A percentile compares a stretch with the other conserved stretches of the same genome.
phyloP scores from a whole-genome alignment of 2,797 vertebrate genomes.

The Xenentodon cancila region DNA sequence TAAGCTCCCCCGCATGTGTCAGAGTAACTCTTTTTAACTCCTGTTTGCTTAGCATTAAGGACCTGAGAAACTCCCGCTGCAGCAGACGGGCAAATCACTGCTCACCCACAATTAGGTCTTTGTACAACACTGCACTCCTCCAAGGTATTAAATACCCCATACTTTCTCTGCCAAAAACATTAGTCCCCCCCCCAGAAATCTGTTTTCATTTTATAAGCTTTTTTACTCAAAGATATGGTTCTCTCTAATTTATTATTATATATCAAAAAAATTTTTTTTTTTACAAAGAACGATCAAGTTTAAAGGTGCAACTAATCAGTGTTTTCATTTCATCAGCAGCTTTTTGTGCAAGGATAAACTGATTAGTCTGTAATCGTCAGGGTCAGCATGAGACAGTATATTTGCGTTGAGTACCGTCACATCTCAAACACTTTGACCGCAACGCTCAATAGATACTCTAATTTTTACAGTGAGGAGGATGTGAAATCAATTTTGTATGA shows the following conservation, averaged over 20 bases:
- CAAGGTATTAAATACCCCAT: slow-evolving; percentile 67
- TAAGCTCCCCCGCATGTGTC: slow-evolving; percentile 72
- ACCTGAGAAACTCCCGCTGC: slow-evolving; percentile 65
- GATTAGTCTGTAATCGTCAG: background rate
- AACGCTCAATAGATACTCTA: too few species aligned
- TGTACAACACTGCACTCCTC: slow-evolving; percentile 61
- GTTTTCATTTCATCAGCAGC: background rate
- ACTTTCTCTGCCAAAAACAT: slow-evolving; percentile 55
- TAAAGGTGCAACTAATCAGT: background rate
- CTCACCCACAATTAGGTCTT: slow-evolving; percentile 76
- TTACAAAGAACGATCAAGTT: slow-evolving; percentile 9
- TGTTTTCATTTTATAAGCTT: slow-evolving; percentile 24
- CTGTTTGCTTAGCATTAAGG: slow-evolving; percentile 80
- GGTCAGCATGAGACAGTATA: too few species aligned
- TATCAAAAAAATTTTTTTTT: slow-evolving; percentile 23
- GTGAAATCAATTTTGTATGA: too few species aligned
- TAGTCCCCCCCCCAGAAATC: slow-evolving; percentile 18
- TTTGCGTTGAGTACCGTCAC: too few species aligned
- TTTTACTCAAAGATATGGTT: slow-evolving; percentile 18
- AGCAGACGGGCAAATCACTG: slow-evolving; percentile 61
- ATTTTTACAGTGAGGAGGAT: too few species aligned
- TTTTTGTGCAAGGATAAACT: background rate
- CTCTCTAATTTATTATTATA: slow-evolving; percentile 31
- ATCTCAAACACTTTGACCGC: too few species aligned
- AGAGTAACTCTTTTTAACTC: slow-evolving; percentile 76